Conservation (phyloP, 53 echinoderm and acorn worm genomes). For the Henricia sp. region DNA sequence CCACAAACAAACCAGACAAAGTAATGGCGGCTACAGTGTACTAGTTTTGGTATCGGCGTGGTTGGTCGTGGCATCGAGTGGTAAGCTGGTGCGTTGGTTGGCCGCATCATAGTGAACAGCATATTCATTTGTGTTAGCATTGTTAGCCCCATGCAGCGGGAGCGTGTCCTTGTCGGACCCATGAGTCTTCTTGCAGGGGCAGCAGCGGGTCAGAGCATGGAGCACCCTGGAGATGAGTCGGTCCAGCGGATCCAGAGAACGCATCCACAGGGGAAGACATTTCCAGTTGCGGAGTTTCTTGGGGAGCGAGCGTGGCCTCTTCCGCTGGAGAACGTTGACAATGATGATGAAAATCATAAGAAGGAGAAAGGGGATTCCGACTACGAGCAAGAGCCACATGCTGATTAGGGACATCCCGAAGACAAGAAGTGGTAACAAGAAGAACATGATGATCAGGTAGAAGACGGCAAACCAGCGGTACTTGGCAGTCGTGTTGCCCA, state of each 20-base stretch:
- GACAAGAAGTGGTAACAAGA: constrained; percentile 65
- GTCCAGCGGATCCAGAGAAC: constrained; percentile 66
- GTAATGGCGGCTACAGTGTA: neutral
- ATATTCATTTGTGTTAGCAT: neutral
- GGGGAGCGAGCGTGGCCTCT: constrained; percentile 54
- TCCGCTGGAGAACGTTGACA: constrained; percentile 79
- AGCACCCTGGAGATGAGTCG: constrained; percentile 37
- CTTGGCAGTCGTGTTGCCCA: constrained; percentile 92
- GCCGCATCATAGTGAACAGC: constrained; percentile 47
- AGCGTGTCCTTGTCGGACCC: constrained; percentile 4
- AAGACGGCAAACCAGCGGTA: constrained; percentile 98
- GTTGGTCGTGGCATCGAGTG: neutral
- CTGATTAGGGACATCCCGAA: constrained; percentile 80
- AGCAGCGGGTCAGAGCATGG: neutral
- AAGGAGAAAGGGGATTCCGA: constrained; percentile 69
- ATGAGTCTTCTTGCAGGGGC: constrained; percentile 9
- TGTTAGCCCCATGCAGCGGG: constrained; percentile 32
- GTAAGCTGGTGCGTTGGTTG: constrained; percentile 50
- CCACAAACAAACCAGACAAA: no score
- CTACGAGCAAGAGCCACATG: constrained; percentile 55
- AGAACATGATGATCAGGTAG: constrained; percentile 85
- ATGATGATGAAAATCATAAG: constrained; percentile 38
- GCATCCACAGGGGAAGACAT: constrained; percentile 76
- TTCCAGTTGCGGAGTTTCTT: constrained; percentile 67
- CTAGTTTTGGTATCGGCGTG: constrained; percentile 9